Percentiles rank a stretch among this genome's conserved stretches.
phyloP scores from a whole-genome alignment of 2,113 vertebrate species.

The Apistogramma diplotaenia region DNA sequence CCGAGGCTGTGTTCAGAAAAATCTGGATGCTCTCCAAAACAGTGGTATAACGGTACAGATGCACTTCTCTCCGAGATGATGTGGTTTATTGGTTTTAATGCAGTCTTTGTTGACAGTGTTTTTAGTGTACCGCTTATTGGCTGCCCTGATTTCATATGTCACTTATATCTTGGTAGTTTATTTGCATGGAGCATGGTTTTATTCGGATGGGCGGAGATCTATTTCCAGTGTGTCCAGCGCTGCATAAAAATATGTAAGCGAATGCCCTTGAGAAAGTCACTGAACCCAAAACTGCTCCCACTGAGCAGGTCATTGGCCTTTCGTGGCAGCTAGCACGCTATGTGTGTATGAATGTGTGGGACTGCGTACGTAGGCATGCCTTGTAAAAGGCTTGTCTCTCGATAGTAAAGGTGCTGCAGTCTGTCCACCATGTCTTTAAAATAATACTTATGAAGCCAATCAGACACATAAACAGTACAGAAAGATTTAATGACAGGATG shows the following conservation, averaged over 20 bases:
- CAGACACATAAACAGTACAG: background rate
- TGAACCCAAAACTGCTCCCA: background rate
- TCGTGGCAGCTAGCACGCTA: background rate
- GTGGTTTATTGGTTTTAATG: background rate
- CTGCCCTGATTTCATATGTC: background rate
- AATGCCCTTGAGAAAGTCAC: background rate
- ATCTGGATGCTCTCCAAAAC: background rate
- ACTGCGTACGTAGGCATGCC: background rate
- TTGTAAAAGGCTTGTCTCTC: slow-evolving; percentile 7
- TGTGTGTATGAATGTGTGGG: background rate
- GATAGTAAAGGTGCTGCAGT: background rate
- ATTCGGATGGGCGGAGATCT: background rate
- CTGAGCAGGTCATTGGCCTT: background rate
- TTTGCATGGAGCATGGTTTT: background rate
- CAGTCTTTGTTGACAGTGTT: background rate
- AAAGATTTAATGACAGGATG: background rate
- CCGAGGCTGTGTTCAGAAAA: background rate
- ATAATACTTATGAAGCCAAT: background rate
- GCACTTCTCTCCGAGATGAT: background rate
- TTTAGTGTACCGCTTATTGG: background rate
- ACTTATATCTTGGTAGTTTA: background rate
- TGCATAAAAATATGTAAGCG: background rate
- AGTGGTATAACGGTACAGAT: background rate
- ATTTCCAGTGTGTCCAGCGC: background rate
- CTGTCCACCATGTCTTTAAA: background rate